Conservation (phyloP, 2,113 vertebrate genomes). For the Forbesichthys agassizii region DNA sequence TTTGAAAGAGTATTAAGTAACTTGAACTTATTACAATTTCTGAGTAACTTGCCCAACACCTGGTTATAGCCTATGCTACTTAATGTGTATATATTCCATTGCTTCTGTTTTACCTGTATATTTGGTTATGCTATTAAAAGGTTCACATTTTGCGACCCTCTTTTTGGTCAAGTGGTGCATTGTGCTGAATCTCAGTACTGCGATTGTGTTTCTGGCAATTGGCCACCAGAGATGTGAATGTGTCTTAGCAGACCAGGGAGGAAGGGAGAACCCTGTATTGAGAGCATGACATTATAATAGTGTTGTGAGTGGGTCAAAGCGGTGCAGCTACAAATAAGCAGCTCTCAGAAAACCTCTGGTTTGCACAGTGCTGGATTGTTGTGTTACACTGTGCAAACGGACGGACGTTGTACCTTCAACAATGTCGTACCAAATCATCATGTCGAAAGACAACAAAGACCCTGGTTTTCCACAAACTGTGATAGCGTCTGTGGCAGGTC, state of each 20-base stretch:
- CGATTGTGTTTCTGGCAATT: constrained; percentile 41
- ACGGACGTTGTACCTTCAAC: constrained; percentile 55
- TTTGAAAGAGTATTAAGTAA: too few species aligned
- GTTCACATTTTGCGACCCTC: too few species aligned
- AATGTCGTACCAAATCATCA: constrained; percentile 55
- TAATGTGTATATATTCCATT: too few species aligned
- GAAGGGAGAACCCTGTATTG: constrained; percentile 29
- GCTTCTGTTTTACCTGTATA: too few species aligned
- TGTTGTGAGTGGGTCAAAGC: constrained; percentile 50
- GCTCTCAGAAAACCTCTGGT: constrained; percentile 43
- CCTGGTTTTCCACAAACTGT: constrained; percentile 22
- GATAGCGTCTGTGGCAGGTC: background rate
- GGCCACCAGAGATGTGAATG: constrained; percentile 39
- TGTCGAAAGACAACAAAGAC: constrained; percentile 29
- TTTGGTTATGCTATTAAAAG: too few species aligned
- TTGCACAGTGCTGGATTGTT: constrained; percentile 63
- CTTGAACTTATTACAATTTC: too few species aligned
- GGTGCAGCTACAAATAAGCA: constrained; percentile 36
- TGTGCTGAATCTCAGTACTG: constrained; percentile 29
- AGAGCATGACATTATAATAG: constrained; percentile 47
- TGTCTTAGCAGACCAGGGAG: constrained; percentile 32
- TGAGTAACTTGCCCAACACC: too few species aligned
- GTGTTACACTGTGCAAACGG: constrained; percentile 41
- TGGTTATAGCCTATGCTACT: too few species aligned
- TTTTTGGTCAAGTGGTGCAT: too few species aligned